phyloP scores from a whole-genome alignment of 2,113 vertebrate species.

The Sterrhoptilus dennistouni region DNA sequence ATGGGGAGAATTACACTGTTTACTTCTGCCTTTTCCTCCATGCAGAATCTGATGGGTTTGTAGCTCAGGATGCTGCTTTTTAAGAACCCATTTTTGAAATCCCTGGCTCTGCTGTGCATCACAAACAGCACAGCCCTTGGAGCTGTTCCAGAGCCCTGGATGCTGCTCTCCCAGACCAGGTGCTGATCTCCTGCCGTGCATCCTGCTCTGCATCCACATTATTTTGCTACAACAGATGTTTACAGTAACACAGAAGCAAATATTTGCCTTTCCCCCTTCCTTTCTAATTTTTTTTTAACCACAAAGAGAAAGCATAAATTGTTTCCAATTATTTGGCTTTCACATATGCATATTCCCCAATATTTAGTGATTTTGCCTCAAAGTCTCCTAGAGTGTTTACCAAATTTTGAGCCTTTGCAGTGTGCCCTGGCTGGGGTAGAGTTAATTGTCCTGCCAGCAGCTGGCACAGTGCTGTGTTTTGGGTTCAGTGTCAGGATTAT shows the following conservation, averaged over 20 bases:
- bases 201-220: background rate
- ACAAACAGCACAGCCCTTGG: background rate
- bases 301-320: background rate
- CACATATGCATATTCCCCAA: background rate
- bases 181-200: background rate
- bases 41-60: background rate
- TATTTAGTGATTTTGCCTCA: background rate
- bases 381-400: background rate
- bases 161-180: background rate
- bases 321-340: background rate
- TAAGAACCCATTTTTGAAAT: background rate
- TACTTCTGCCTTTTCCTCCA: background rate
- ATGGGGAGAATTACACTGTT: background rate
- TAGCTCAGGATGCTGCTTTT: background rate
- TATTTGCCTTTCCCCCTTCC: rapidly evolving
- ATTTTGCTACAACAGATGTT: background rate
- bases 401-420: background rate
- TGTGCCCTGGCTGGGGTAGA: background rate
- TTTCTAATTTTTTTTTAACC: no score
- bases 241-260: background rate
- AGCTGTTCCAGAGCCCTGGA: background rate
- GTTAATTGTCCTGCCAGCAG: background rate
- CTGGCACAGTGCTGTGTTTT: background rate
- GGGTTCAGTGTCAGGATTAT: background rate
- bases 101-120: background rate